phyloP scores from a whole-genome alignment of 2,888 invertebrate species.

The Sturmia bella region DNA sequence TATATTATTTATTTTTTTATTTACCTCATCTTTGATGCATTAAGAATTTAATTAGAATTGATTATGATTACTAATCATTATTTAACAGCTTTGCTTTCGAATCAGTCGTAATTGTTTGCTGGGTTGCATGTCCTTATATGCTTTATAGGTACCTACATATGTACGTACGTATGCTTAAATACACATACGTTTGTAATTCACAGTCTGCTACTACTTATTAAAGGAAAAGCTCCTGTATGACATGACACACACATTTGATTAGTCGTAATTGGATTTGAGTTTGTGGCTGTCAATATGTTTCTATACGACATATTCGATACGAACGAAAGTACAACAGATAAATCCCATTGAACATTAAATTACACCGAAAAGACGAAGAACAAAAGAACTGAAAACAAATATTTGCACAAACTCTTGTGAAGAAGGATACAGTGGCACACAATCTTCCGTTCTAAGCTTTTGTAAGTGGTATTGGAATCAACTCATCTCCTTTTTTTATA shows the following conservation, averaged over 20 bases:
- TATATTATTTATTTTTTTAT: no score
- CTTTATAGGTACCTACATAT: no score
- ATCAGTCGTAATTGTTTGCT: slow-evolving; percentile 7
- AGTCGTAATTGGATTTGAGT: slow-evolving; percentile 69
- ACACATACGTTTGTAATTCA: background rate
- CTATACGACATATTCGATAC: slow-evolving; percentile 17
- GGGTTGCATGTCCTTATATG: background rate
- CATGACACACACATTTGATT: slow-evolving; percentile 57
- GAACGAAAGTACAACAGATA: slow-evolving; percentile 36
- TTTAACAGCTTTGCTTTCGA: no score
- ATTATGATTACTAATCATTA: no score
- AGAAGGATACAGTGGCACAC: background rate
- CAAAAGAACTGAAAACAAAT: background rate
- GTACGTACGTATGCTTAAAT: no score
- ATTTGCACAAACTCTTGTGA: background rate
- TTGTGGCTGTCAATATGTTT: slow-evolving; percentile 55
- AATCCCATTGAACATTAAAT: slow-evolving; percentile 53
- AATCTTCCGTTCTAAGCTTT: background rate
- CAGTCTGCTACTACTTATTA: slow-evolving; percentile 11
- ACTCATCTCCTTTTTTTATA: background rate
- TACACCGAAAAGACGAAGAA: slow-evolving; percentile 19
- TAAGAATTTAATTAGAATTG: no score
- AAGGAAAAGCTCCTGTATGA: slow-evolving; percentile 30
- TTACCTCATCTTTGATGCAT: no score
- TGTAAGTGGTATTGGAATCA: background rate